A percentile compares a stretch with the other conserved stretches of the same genome.
Conservation (phyloP, 2,888 invertebrate species). For the Ferrisia virgata region DNA sequence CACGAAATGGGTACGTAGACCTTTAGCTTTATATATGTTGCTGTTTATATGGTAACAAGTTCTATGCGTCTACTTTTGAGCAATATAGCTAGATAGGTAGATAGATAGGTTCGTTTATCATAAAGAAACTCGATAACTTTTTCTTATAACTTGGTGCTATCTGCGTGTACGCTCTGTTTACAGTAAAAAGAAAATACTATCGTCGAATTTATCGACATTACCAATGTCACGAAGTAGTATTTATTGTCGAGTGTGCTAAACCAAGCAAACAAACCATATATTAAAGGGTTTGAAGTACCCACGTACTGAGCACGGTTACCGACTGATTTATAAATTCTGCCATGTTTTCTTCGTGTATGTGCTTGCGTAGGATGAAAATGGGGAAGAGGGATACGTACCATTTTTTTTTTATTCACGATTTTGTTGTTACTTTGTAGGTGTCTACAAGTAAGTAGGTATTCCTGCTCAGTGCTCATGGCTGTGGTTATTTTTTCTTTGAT, state of each 20-base stretch:
- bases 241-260: conserved; percentile 1
- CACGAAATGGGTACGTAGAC: no score
- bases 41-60: no score
- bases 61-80: no score
- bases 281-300: background rate
- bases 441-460: no score
- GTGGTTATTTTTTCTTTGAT: no score
- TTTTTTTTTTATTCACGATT: no score
- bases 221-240: background rate
- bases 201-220: conserved; percentile 5
- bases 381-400: no score
- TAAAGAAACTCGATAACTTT: background rate
- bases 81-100: no score
- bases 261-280: conserved; percentile 6
- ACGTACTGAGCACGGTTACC: background rate
- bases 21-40: no score
- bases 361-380: no score
- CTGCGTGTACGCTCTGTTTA: background rate
- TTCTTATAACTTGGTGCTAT: background rate
- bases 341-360: background rate
- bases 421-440: no score
- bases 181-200: background rate
- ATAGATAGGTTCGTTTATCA: background rate
- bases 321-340: background rate
- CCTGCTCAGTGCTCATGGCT: no score